Conservation (phyloP, 92 coral and sea anemone genomes). For the Heteractis magnifica region DNA sequence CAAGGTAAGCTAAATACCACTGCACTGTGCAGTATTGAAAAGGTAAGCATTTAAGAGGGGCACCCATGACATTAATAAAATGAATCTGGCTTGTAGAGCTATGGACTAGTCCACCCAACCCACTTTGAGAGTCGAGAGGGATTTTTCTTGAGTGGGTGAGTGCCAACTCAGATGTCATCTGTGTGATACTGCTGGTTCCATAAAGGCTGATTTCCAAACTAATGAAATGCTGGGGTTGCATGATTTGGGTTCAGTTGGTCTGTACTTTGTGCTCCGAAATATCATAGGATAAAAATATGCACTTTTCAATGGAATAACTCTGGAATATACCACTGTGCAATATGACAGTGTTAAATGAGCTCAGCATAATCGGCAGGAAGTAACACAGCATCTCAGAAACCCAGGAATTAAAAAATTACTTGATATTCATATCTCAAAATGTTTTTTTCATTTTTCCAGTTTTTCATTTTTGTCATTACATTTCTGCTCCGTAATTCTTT, state of each 20-base stretch:
- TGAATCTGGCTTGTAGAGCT: neutral
- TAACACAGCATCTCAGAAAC: slow-evolving; percentile 50
- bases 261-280: neutral
- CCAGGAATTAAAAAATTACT: neutral
- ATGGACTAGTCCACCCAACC: neutral
- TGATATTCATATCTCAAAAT: too few relatives aligned
- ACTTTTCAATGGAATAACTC: slow-evolving; percentile 2
- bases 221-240: neutral
- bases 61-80: too few relatives aligned
- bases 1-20: too few relatives aligned
- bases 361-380: slow-evolving; percentile 47
- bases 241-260: neutral
- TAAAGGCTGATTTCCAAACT: neutral
- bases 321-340: slow-evolving; percentile 16
- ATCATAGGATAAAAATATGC: neutral
- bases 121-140: neutral
- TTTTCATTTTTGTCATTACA: too few relatives aligned
- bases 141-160: neutral
- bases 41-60: too few relatives aligned
- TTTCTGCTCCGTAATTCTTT: too few relatives aligned
- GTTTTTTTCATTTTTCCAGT: too few relatives aligned
- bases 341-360: slow-evolving; percentile 17
- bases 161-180: neutral
- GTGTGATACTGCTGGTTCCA: neutral
- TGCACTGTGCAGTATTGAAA: too few relatives aligned